phyloP scores from a whole-genome alignment of 2,888 invertebrate genomes.

The Zygaena filipendulae region DNA sequence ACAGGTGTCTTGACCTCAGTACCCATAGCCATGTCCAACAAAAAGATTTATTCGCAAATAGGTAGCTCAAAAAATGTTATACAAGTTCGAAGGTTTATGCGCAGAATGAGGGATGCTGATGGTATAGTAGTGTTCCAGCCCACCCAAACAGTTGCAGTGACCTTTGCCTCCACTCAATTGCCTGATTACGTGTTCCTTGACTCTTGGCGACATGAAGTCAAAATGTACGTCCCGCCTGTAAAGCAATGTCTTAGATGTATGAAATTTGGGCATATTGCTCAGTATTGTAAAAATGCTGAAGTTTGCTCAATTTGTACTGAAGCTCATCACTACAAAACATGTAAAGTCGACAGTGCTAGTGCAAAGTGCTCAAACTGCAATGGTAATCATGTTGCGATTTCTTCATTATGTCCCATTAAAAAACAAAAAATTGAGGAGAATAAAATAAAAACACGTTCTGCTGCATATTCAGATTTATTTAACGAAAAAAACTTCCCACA shows the following conservation, averaged over 20 bases:
- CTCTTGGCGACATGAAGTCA: conserved; percentile 3
- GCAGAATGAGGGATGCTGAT: no score
- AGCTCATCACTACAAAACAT: conserved; percentile 6
- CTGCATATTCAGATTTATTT: conserved; percentile 4
- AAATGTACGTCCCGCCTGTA: conserved; percentile 7
- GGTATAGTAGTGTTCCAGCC: no score
- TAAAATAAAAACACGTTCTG: conserved; percentile 3
- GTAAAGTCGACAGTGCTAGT: conserved; percentile 1
- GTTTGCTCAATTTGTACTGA: conserved; percentile 8
- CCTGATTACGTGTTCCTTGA: conserved; percentile 7
- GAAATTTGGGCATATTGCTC: conserved; percentile 11
- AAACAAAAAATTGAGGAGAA: conserved; percentile 9
- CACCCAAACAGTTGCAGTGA: no score
- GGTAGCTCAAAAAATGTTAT: conserved; percentile 6
- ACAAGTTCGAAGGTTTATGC: conserved; percentile 1
- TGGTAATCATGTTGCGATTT: conserved; percentile 10
- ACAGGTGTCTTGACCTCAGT: conserved; percentile 2
- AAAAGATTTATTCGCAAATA: conserved; percentile 2
- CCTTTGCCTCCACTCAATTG: no score
- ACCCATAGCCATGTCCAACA: conserved; percentile 2
- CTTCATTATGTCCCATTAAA: conserved; percentile 5
- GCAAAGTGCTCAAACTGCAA: conserved; percentile 7
- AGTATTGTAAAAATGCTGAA: conserved; percentile 13
- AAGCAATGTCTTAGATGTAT: conserved; percentile 11
- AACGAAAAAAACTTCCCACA: no score